phyloP scores from a whole-genome alignment of 2,888 invertebrate genomes.

The Antheraea assamensis region DNA sequence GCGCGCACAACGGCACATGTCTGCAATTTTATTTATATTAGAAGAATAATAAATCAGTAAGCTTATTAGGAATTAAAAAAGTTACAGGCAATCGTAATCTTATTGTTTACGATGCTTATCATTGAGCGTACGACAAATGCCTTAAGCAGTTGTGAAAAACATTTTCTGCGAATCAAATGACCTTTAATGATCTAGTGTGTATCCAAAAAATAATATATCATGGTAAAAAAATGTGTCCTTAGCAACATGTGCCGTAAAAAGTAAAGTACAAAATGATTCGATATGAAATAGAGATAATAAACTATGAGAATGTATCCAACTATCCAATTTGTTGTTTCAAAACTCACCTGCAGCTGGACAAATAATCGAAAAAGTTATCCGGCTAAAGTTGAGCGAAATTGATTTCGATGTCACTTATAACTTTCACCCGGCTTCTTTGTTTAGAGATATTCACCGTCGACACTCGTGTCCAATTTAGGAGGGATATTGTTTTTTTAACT shows the following conservation, averaged over 20 bases:
- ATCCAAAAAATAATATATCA: not conserved
- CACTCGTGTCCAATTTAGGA: slow-evolving; percentile 15
- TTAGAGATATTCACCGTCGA: slow-evolving; percentile 26
- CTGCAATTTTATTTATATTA: too few relatives aligned
- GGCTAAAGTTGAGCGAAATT: slow-evolving; percentile 54
- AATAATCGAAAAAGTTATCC: slow-evolving; percentile 61
- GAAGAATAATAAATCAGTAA: too few relatives aligned
- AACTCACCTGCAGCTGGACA: slow-evolving; percentile 40
- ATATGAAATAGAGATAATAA: not conserved
- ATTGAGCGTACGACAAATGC: too few relatives aligned
- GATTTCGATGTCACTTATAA: slow-evolving; percentile 50
- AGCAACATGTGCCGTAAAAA: not conserved
- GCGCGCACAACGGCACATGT: too few relatives aligned
- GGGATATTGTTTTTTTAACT: slow-evolving; percentile 11
- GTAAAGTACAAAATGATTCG: not conserved
- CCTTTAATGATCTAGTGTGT: not conserved
- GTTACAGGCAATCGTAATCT: too few relatives aligned
- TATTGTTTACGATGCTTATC: too few relatives aligned
- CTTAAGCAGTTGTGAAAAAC: too few relatives aligned
- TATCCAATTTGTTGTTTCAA: slow-evolving; percentile 21
- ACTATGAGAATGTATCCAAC: slow-evolving; percentile 17
- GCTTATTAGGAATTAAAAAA: too few relatives aligned
- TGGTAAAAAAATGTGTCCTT: not conserved
- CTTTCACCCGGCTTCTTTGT: slow-evolving; percentile 40
- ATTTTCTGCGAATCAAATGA: too few relatives aligned